Evolutionary conservation across 1,140 invertebrate genomes (phyloP), one percentile per base, ranked within the genome.

Genomic region (Philotrypesis tridentata): DNA sequence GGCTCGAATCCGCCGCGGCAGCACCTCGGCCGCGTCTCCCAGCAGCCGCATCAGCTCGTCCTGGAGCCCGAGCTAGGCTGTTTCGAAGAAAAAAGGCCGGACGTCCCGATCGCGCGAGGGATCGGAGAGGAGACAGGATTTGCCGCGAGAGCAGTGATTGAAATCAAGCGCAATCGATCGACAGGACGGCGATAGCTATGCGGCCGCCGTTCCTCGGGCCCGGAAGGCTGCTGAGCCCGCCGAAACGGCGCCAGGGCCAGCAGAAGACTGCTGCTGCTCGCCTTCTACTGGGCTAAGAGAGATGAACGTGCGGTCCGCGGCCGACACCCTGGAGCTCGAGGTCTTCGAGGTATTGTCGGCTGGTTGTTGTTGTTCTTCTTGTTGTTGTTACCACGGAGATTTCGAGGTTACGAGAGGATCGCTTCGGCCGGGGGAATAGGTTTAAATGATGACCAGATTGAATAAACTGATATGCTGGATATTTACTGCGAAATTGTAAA

Each of bases 271-370:
- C 68, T 68, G 33, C 68, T 23, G 33, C 11, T 33, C n/a, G 31
- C 21, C 68, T 29, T 25, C 0, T n/a, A 25, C 31, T 21, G 25
- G 70, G 55, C 72, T 48, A 60, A 78, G 83, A 85, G 85, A 82
- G 65, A 87, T 86, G 85, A 86, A 33, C 78, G 83, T 79, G 55
- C 85, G 86, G 72, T 29, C 48, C 29, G 27, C 40, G 33, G 76
- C 61, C 83, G 91, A 92, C 87, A 90, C 87, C 85, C 87, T 92
- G 86, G 91, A 92, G 88, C 90, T 92, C 88, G 90, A 92, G 85
- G 90, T 91, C 82, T 92, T 92, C 90, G 91, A 92, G 91, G 91
- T 92, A 40, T 4, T 8, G n/a, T 48, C 25, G 23, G 17, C 1
- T 14, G 1, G 12, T 11, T 14, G 11, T 48, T 40, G 8, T 77